A percentile compares a stretch with the other conserved stretches of the same genome.
Conservation (phyloP, 2,797 vertebrate species). For the Rhynchotus rufescens region DNA sequence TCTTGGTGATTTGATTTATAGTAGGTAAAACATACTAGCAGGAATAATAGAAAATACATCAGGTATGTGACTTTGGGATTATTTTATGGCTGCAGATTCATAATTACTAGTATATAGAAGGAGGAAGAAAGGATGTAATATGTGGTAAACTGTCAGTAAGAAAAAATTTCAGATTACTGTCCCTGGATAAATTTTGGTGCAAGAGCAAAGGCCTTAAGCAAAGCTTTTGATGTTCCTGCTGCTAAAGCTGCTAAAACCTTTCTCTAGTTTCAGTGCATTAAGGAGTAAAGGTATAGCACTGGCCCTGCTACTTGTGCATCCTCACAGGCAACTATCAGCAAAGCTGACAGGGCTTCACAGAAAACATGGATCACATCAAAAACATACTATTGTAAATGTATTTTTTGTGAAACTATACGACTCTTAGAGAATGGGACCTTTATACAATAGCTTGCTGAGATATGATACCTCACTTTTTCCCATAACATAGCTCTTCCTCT, state of each 20-base stretch:
- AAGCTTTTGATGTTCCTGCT: neutral
- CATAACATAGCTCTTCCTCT: neutral
- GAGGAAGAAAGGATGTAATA: neutral
- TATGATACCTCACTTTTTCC: neutral
- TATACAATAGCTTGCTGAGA: neutral
- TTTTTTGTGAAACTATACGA: neutral
- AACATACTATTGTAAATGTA: neutral
- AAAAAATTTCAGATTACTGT: neutral
- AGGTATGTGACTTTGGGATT: neutral
- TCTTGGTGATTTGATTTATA: neutral
- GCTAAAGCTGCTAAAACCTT: neutral
- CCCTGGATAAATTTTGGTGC: neutral
- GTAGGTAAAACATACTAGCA: neutral
- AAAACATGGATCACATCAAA: neutral
- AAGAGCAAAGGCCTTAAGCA: neutral
- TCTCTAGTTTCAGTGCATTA: neutral
- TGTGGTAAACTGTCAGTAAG: neutral
- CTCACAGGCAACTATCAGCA: neutral
- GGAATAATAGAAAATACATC: neutral
- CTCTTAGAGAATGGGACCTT: neutral
- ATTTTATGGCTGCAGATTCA: neutral
- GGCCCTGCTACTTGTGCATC: neutral
- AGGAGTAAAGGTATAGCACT: neutral
- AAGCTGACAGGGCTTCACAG: neutral
- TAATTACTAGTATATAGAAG: neutral